Evolutionary conservation across 2,888 invertebrate species (phyloP), one percentile per base, ranked within the genome.

Genomic region (Yponomeuta sedellus): DNA sequence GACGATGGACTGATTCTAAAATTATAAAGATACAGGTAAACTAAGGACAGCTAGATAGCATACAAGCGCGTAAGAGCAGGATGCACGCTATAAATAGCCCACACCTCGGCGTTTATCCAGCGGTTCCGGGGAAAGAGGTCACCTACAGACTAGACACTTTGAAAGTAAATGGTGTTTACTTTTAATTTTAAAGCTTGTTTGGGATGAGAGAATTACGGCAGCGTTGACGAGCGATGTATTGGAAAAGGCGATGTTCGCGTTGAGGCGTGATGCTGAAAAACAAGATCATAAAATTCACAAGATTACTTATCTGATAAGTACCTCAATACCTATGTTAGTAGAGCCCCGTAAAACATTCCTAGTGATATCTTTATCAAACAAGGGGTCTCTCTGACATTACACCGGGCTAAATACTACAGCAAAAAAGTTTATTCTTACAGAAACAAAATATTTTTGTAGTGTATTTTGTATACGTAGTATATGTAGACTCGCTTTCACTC

Each of bases 121-220:
- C 44, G 12, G 12, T 12, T 5, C 44, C 1, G 44, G 16, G 44
- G 16, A 52, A 52, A 16, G 2, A 52, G 44, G 44, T 52, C 44
- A 52, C 44, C 44, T 52, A 52, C 44, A 52, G 44, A 52, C 44
- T 52, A 52, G 16, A 52, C 44, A 52, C 44, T 52, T 52, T 52
- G 44, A 52, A 16, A 52, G 44, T 5, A 16, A 52, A 52, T 12
- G 5, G 44, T 52, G 44, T 52, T 52, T 52, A 52, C 44, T 52
- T 52, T 52, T 52, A 52, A 52, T 52, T 52, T 52, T 52, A 16
- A 52, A 52, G 44, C 44, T 52, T 52, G 44, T 52, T 16, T 52
- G 44, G 44, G 44, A 52, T 52, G 44, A 44, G 11, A 44, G 44
- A 44, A 44, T 44, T 44, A 44, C 12, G 12, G 0, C 16, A 16